A percentile compares a stretch with the other conserved stretches of the same genome.
Conservation (phyloP, 2,113 vertebrate genomes). For the Jaculus jaculus region DNA sequence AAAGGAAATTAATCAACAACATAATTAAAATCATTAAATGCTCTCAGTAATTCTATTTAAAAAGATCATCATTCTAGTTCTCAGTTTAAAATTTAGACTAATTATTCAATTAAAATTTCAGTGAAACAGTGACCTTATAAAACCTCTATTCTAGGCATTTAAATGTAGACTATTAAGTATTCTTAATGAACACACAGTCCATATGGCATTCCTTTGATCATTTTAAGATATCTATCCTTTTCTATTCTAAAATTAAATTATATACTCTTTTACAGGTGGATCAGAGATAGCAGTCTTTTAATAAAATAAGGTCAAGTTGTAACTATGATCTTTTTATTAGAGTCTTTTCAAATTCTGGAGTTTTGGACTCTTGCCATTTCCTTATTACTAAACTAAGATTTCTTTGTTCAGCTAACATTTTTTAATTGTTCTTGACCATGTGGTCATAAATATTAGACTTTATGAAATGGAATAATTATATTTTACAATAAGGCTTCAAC, state of each 20-base stretch:
- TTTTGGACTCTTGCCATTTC: conserved; percentile 59
- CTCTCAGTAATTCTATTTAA: conserved; percentile 79
- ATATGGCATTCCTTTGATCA: conserved; percentile 57
- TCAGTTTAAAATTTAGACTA: conserved; percentile 77
- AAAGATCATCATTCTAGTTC: conserved; percentile 76
- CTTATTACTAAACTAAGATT: not conserved
- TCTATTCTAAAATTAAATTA: conserved; percentile 47
- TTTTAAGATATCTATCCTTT: conserved; percentile 42
- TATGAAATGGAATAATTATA: not conserved
- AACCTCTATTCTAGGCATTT: conserved; percentile 78
- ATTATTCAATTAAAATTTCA: conserved; percentile 84
- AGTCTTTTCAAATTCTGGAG: not conserved
- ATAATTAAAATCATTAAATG: conserved; percentile 79
- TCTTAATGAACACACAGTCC: conserved; percentile 55
- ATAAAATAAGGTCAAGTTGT: conserved; percentile 73
- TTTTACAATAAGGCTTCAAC: not conserved
- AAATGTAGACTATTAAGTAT: conserved; percentile 77
- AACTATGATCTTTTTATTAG: conserved; percentile 63
- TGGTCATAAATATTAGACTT: conserved; percentile 30
- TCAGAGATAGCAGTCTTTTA: conserved; percentile 55
- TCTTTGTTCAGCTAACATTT: not conserved
- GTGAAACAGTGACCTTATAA: conserved; percentile 77
- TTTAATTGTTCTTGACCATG: conserved; percentile 5
- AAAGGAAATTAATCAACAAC: conserved; percentile 81
- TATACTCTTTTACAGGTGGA: conserved; percentile 48